Conservation (phyloP, 2,888 invertebrate species). For the Drosophila antonietae region DNA sequence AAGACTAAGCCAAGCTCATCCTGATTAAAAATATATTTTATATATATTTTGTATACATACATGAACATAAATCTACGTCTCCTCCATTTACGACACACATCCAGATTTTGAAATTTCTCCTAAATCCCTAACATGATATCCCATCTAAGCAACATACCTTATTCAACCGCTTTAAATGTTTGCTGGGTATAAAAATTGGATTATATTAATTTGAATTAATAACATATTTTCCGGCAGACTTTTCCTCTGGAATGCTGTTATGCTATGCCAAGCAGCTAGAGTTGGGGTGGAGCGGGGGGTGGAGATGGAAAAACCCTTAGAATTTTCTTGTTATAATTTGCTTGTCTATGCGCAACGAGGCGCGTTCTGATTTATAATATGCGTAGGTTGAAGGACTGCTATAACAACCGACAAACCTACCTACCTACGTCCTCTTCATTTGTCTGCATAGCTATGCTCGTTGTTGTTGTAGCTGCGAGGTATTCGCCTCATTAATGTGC, state of each 20-base stretch:
- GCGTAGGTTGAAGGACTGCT: constrained; percentile 26
- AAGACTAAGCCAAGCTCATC: no score
- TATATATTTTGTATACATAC: no score
- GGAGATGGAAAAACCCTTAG: constrained; percentile 18
- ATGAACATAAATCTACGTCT: no score
- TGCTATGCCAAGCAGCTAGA: constrained; percentile 28
- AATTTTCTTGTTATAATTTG: constrained; percentile 44
- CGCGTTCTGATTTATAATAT: constrained; percentile 40
- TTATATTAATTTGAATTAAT: constrained; percentile 83
- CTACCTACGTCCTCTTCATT: constrained; percentile 5
- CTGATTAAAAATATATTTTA: no score
- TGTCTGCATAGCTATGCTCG: constrained; percentile 4
- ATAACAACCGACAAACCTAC: background rate
- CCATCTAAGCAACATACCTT: background rate
- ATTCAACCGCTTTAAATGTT: background rate
- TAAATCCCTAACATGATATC: background rate
- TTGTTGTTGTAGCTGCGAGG: constrained; percentile 32
- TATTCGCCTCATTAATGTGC: constrained; percentile 69
- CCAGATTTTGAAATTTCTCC: no score
- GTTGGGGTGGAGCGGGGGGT: background rate
- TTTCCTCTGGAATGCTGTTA: constrained; percentile 56
- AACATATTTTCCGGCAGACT: constrained; percentile 78
- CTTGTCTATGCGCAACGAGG: constrained; percentile 43
- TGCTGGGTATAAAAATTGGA: constrained; percentile 62
- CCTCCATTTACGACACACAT: no score